These are phyloP conservation scores for Chionomys nivalis DNA, from an alignment of 2,113 vertebrate species.

Conservation along the genomic window DNA sequence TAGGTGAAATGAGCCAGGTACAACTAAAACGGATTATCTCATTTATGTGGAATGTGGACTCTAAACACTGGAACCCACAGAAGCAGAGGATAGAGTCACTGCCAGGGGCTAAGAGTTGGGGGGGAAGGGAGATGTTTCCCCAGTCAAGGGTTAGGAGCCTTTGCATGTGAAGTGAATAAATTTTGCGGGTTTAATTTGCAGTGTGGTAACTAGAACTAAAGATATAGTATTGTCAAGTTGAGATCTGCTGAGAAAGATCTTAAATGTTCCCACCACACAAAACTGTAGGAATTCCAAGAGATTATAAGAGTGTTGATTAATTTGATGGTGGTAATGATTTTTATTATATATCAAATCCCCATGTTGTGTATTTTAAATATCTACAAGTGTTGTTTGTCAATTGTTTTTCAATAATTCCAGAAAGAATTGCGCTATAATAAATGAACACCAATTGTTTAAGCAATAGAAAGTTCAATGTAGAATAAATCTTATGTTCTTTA, in stretches of 20 bases:
- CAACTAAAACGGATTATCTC: background rate
- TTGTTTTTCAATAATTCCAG: background rate
- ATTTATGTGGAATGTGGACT: background rate
- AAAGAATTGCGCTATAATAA: background rate
- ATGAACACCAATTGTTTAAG: background rate
- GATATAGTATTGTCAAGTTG: background rate
- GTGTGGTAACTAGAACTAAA: background rate
- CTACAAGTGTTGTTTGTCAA: background rate
- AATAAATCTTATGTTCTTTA: conserved; percentile 1
- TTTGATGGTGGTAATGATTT: background rate
- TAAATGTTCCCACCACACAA: background rate
- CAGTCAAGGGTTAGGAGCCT: background rate
- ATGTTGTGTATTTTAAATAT: background rate
- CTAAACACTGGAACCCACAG: background rate
- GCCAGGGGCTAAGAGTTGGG: background rate
- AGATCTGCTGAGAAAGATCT: background rate
- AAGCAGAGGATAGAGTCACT: background rate
- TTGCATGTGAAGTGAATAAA: background rate
- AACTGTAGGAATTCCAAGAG: background rate
- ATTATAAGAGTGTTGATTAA: background rate
- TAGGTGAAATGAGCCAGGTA: background rate
- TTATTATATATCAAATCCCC: background rate
- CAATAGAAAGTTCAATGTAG: background rate
- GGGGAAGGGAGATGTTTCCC: background rate
- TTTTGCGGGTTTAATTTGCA: background rate